phyloP scores from a whole-genome alignment of 2,888 invertebrate genomes.

The Hirudinaria manillensis region DNA sequence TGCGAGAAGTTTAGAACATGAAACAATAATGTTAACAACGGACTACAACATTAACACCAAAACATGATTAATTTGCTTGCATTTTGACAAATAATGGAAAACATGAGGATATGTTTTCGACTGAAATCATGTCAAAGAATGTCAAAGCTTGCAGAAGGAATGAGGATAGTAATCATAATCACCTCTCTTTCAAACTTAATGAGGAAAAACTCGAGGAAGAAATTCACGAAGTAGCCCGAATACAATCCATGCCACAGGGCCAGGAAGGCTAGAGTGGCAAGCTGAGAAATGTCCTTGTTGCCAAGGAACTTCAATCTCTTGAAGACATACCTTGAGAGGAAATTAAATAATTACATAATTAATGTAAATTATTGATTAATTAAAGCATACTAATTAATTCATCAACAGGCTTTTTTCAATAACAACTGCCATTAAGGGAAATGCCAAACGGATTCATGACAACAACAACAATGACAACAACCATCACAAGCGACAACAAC shows the following conservation, averaged over 20 bases:
- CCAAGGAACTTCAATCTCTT: constrained; percentile 85
- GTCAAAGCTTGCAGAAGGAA: too few species aligned
- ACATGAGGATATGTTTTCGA: too few species aligned
- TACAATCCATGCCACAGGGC: constrained; percentile 94
- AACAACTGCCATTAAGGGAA: too few species aligned
- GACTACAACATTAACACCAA: too few species aligned
- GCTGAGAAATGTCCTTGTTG: constrained; percentile 73
- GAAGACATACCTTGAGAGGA: constrained; percentile 68
- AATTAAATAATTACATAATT: background rate
- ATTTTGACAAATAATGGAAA: too few species aligned
- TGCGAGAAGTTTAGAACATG: too few species aligned
- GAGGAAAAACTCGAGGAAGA: constrained; percentile 77
- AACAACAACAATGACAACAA: too few species aligned
- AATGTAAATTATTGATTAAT: background rate
- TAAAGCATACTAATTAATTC: background rate
- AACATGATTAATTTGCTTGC: too few species aligned
- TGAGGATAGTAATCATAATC: constrained; percentile 23
- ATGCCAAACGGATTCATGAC: too few species aligned
- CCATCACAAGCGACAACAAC: too few species aligned
- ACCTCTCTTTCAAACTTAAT: constrained; percentile 49
- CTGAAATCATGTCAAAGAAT: too few species aligned
- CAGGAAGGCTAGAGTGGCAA: constrained; percentile 74
- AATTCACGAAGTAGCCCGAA: constrained; percentile 86
- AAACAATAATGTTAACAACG: background rate
- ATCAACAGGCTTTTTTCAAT: background rate